These are phyloP conservation scores for Meloidogyne floridensis DNA, from an alignment of 1,140 invertebrate genomes.

Conservation along the genomic window DNA sequence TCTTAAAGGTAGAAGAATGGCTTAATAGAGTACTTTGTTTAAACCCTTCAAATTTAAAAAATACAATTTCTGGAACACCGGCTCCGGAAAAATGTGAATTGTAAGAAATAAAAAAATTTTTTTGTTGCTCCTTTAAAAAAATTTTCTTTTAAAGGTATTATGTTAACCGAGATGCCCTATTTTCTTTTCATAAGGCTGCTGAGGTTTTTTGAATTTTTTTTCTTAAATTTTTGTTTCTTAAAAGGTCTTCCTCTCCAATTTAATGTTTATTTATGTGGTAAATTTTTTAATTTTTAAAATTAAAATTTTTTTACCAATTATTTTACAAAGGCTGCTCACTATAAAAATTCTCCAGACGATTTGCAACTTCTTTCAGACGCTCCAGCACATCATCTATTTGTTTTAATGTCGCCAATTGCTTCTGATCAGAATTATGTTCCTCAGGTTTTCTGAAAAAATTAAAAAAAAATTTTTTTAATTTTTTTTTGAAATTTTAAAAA, in stretches of 20 bases:
- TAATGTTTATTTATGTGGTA: constrained; percentile 86
- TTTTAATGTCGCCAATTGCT: constrained; percentile 83
- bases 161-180: constrained; percentile 83
- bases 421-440: constrained; percentile 74
- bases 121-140: not conserved
- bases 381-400: constrained; percentile 92
- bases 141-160: constrained; percentile 65
- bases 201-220: constrained; percentile 69
- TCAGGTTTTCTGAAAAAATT: constrained; percentile 77
- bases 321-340: constrained; percentile 79
- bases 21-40: constrained; percentile 87
- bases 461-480: constrained; percentile 6
- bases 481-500: not conserved
- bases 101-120: constrained; percentile 68
- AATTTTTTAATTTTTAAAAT: constrained; percentile 14
- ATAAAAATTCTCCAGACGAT: constrained; percentile 97
- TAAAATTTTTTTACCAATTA: not conserved
- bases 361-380: constrained; percentile 97
- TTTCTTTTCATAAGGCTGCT: constrained; percentile 93
- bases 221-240: not conserved
- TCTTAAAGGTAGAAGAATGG: constrained; percentile 79
- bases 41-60: constrained; percentile 73
- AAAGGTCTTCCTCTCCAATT: constrained; percentile 79
- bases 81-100: constrained; percentile 85
- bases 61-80: constrained; percentile 71